phyloP scores from a whole-genome alignment of 2,888 invertebrate species.

The Malachius bipustulatus region DNA sequence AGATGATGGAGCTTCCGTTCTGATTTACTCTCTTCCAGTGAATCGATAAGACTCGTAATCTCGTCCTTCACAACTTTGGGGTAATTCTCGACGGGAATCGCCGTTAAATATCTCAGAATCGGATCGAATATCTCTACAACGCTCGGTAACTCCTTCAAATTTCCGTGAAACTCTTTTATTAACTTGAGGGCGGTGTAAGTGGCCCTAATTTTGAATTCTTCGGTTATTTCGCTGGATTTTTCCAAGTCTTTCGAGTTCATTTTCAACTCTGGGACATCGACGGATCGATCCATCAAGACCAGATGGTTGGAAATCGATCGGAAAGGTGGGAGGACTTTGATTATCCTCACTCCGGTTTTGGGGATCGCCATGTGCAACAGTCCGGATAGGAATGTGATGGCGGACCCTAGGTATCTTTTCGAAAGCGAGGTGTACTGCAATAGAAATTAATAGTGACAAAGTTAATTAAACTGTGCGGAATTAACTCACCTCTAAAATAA shows the following conservation, averaged over 20 bases:
- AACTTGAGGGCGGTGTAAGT: constrained; percentile 45
- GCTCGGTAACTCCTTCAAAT: constrained; percentile 35
- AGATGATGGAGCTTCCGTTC: constrained; percentile 47
- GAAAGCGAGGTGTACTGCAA: constrained; percentile 62
- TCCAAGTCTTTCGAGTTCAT: constrained; percentile 49
- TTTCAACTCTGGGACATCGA: constrained; percentile 24
- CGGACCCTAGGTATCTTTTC: constrained; percentile 70
- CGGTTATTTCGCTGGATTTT: constrained; percentile 39
- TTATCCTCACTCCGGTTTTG: constrained; percentile 45
- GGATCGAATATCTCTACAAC: constrained; percentile 40
- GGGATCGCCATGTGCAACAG: constrained; percentile 60
- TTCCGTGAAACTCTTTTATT: constrained; percentile 45
- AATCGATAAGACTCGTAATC: constrained; percentile 37
- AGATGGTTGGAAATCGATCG: constrained; percentile 40
- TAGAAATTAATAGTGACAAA: constrained; percentile 10
- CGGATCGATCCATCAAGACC: constrained; percentile 43
- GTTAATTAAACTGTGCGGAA: constrained; percentile 7
- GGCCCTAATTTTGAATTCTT: constrained; percentile 53
- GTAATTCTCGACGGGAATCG: constrained; percentile 48
- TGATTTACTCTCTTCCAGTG: constrained; percentile 41
- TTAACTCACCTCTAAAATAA: constrained; percentile 56
- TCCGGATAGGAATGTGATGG: constrained; percentile 66
- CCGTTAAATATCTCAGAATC: constrained; percentile 43
- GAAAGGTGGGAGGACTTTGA: constrained; percentile 59
- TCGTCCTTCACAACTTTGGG: constrained; percentile 44